Evolutionary conservation across 2,797 vertebrate species (phyloP).

Genomic region (Hemibagrus guttatus): DNA sequence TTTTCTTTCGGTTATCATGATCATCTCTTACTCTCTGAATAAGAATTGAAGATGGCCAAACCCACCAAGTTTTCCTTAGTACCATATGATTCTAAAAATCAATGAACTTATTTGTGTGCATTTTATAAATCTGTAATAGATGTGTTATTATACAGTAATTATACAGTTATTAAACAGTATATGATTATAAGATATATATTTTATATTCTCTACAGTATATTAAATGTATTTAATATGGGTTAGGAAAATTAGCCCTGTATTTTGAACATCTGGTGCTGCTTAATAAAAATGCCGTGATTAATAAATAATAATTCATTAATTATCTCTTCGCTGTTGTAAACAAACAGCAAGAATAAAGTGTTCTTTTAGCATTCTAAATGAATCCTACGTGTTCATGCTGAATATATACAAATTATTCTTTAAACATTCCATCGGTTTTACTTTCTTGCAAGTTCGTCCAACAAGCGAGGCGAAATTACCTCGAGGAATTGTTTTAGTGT

Average conservation of each 20-base stretch:
- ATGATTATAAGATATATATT: no score
- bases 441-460: constrained; percentile 70
- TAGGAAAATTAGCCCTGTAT: background rate
- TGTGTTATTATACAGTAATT: constrained; percentile 28
- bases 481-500: constrained; percentile 68
- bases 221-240: background rate
- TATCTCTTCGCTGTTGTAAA: constrained; percentile 69
- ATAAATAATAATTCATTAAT: constrained; percentile 70
- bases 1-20: background rate
- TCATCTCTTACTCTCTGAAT: no score
- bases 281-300: constrained; percentile 61
- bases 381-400: constrained; percentile 70
- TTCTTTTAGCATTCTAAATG: constrained; percentile 70
- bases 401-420: constrained; percentile 77
- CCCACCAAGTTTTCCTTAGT: no score
- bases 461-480: constrained; percentile 67
- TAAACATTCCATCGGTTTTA: constrained; percentile 68
- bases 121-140: constrained; percentile 2
- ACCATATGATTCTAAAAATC: background rate
- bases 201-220: background rate
- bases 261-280: constrained; percentile 3
- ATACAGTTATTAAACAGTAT: background rate
- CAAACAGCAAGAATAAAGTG: constrained; percentile 64
- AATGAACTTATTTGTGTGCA: background rate
- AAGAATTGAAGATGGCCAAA: background rate